These are phyloP conservation scores for Brachionus asplanchnoidis DNA, from an alignment of 1,140 invertebrate genomes.

Conservation along the genomic window DNA sequence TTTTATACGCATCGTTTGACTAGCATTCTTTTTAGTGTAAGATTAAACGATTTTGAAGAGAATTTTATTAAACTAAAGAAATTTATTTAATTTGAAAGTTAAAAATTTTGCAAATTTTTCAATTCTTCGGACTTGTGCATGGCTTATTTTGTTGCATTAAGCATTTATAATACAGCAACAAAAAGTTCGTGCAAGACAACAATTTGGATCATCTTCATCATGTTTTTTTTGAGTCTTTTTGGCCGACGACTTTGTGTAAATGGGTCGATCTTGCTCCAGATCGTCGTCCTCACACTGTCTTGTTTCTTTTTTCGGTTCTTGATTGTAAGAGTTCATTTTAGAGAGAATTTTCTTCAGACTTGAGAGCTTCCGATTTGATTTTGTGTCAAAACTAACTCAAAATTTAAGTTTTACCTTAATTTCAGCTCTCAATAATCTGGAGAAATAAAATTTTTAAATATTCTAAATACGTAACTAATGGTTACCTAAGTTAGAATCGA, in stretches of 20 bases:
- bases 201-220: neutral
- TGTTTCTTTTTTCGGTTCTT: neutral
- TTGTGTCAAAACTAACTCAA: neutral
- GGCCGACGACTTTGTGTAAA: neutral
- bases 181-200: constrained; percentile 37
- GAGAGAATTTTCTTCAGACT: neutral
- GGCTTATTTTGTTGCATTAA: neutral
- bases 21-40: neutral
- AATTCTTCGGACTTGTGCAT: neutral
- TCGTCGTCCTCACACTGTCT: neutral
- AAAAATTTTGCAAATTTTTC: neutral
- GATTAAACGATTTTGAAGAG: neutral
- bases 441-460: neutral
- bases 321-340: neutral
- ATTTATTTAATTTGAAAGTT: neutral
- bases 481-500: neutral
- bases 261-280: neutral
- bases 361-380: neutral
- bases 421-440: neutral
- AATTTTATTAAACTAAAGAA: neutral
- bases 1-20: constrained; percentile 25
- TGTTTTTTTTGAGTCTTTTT: neutral
- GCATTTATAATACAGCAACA: constrained; percentile 29
- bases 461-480: neutral
- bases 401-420: neutral